Base-by-base conservation (phyloP, 2,797 vertebrate species). In the Buceros bicornis region DNA sequence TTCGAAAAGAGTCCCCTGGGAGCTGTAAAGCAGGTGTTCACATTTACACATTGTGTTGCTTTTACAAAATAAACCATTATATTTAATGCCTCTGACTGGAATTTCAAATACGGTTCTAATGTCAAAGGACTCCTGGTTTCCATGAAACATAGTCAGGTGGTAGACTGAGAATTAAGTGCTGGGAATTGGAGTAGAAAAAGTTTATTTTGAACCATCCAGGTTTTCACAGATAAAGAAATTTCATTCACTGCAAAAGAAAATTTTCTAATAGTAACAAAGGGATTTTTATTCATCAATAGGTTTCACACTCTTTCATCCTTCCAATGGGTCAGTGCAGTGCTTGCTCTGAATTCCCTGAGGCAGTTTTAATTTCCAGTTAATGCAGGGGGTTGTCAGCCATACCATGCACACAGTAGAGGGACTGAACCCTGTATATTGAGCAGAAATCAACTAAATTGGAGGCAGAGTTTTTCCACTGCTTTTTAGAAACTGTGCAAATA, bases 51-150 rank as follows among this genome's bases (percentile, higher is more conserved):
- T 40, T 40, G 37, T 78, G 13, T 53, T 84, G 56, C 51, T 94
- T 92, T 92, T 82, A 57, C 33, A 82, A 82, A 93, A 90, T 42
- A 93, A 91, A 37, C 22, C 13, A 43, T 73, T 92, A 45, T 53
- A 29, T 51, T 90, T 82, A 95, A 85, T 76, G 51, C 16, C 8
- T 74, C 60, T 77, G 82, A 56, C 10, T 84, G 29, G 40, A 16
- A 26, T 80, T 93, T 94, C 58, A 42, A 86, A 19, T 80, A 42
- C 8, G 20, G 37, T 37, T 67, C 21, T 72, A 78, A 64, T 76
- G 43, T 31, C 47, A 74, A 85, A 77, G 33, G 35, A 31, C 31
- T 66, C n/a, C 31, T 66, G 35, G 14, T 65, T 90, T 79, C 53
- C 40, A 47, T n/a, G n/a, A 74, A 51, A 79, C n/a, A 37, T 6